Conservation (phyloP, 2,888 invertebrate species). For the Eudemis profundana region DNA sequence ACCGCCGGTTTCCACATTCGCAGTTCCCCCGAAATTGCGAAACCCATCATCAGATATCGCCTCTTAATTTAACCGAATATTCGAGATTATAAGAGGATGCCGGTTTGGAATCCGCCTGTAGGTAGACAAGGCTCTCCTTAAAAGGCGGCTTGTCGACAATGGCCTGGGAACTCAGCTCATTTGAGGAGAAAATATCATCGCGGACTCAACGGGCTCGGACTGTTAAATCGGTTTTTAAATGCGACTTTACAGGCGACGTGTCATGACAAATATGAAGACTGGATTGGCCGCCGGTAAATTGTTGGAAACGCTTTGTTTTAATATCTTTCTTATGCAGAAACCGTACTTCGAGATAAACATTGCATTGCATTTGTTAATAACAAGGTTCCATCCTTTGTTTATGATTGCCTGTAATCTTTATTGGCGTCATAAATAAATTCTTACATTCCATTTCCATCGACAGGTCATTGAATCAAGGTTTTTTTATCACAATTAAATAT, state of each 20-base stretch:
- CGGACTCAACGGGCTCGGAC: conserved; percentile 57
- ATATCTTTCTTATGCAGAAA: conserved; percentile 10
- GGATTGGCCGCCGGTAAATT: conserved; percentile 19
- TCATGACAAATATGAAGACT: conserved; percentile 61
- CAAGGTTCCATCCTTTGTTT: background rate
- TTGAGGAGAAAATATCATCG: conserved; percentile 82
- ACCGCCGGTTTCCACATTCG: conserved; percentile 27
- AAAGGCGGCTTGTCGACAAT: conserved; percentile 80
- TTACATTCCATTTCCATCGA: background rate
- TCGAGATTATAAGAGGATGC: conserved; percentile 45
- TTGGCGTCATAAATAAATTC: conserved; percentile 10
- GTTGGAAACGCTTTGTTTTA: conserved; percentile 18
- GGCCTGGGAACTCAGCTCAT: conserved; percentile 83
- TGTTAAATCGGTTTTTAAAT: conserved; percentile 79
- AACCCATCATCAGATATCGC: conserved; percentile 41
- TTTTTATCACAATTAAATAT: background rate
- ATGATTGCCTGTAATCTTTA: conserved; percentile 14
- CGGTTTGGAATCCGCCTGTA: conserved; percentile 78
- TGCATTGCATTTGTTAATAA: conserved; percentile 9
- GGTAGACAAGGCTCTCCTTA: conserved; percentile 71
- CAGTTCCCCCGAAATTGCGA: conserved; percentile 32
- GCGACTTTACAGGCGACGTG: conserved; percentile 59
- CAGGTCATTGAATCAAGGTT: background rate
- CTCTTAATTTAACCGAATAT: conserved; percentile 41
- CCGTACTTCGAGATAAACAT: background rate